Evolutionary conservation across 2,113 vertebrate genomes (phyloP), one percentile per base, ranked within the genome.

Genomic region (Miniopterus natalensis): DNA sequence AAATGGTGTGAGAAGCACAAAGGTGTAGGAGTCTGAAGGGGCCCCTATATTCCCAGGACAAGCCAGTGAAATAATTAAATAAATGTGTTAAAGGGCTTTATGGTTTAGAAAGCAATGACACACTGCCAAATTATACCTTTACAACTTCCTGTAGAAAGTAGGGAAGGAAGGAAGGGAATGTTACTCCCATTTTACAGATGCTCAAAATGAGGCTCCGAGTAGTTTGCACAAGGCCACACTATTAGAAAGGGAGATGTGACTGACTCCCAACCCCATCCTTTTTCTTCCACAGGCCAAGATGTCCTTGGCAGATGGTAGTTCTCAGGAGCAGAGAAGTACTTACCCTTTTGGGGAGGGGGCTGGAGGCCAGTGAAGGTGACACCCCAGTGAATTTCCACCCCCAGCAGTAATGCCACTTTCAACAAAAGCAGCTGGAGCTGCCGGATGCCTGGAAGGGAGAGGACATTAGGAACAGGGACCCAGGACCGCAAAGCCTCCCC

Each of bases 361-460:
- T 98, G 81, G 18, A 99, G 96, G 29, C 98, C 98, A 63, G 98
- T 98, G 80, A 99, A 99, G 84, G 98, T 92, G 97, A 99, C 98
- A 0, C 98, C 99, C 75, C 98, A 98, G 97, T 99, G 99, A 94
- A 99, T 98, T 96, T 99, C 99, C 27, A 99, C 99, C 11, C 99
- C 99, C 45, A 99, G 98, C 14, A 99, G 98, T 70, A 99, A 97
- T 10, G 98, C 98, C 96, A 99, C 99, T 97, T 99, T 99, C 97
- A 99, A 93, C 36, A 99, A 98, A 84, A 99, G 98, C 94, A 99
- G 93, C 98, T 99, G 99, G 79, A 99, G 98, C 98, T 99, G 99
- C 77, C 99, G 99, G 95, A 99, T 99, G 97, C 99, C 99, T 99
- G 96, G 0, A 87, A 89, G 75, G 17, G 13, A 91, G 1, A 4